Conservation (phyloP, 2,888 invertebrate genomes). For the Geophilus truncorum region DNA sequence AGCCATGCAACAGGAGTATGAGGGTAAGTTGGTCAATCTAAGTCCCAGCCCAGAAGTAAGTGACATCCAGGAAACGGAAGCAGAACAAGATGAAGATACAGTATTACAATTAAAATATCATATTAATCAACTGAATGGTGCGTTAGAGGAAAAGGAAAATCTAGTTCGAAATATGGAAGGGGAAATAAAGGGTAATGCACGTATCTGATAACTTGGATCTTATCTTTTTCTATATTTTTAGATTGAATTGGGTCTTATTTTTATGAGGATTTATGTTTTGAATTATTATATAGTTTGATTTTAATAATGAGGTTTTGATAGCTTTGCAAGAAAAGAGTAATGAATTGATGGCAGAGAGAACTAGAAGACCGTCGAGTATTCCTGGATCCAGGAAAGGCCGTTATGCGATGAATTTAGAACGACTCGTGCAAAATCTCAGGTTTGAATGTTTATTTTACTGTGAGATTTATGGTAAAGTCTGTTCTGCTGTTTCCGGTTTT, state of each 20-base stretch:
- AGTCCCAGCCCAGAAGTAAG: neutral
- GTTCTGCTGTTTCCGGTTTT: too few relatives aligned
- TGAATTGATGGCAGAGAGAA: constrained; percentile 7
- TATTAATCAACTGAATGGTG: neutral
- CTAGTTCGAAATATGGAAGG: constrained; percentile 8
- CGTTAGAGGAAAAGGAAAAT: neutral
- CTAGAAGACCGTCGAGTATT: neutral
- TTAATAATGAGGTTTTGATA: neutral
- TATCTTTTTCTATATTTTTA: neutral
- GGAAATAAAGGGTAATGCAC: constrained; percentile 2
- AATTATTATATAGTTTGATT: neutral
- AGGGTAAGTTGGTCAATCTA: neutral
- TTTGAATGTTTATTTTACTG: too few relatives aligned
- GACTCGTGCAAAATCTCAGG: constrained; percentile 29
- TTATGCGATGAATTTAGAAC: constrained; percentile 31
- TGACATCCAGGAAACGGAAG: neutral
- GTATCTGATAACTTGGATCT: neutral
- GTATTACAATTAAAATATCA: neutral
- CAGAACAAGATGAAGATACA: neutral
- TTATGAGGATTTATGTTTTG: neutral
- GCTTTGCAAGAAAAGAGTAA: constrained; percentile 29
- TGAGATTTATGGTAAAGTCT: too few relatives aligned
- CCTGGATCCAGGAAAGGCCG: constrained; percentile 29
- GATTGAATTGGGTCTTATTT: neutral
- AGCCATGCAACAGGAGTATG: neutral